A percentile compares a stretch with the other conserved stretches of the same genome.
Conservation (phyloP, 2,113 vertebrate genomes). For the Pomatorhinus ruficollis region DNA sequence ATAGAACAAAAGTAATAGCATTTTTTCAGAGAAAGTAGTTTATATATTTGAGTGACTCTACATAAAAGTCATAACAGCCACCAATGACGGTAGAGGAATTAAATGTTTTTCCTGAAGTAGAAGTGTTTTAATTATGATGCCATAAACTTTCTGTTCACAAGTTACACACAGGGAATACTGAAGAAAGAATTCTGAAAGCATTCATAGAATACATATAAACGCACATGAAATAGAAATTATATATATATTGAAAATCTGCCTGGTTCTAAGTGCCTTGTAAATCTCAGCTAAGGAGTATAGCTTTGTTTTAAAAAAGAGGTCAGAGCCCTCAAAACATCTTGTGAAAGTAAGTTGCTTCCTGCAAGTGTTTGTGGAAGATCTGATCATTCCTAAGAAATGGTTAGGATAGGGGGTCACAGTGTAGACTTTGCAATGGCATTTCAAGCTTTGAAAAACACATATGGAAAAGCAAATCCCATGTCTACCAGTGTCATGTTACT, state of each 20-base stretch:
- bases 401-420: not conserved
- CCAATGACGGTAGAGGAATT: not conserved
- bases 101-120: not conserved
- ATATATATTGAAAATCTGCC: not conserved
- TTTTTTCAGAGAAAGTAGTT: not conserved
- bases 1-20: not conserved
- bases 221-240: not conserved
- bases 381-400: not conserved
- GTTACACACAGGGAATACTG: not conserved
- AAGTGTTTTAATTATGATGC: not conserved
- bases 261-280: not conserved
- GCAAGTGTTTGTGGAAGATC: not conserved
- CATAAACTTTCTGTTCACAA: not conserved
- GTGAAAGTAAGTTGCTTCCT: not conserved
- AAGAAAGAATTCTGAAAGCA: not conserved
- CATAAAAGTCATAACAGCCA: not conserved
- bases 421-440: not conserved
- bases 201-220: not conserved
- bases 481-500: not conserved
- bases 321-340: accelerated
- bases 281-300: not conserved
- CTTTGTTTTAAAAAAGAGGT: not conserved
- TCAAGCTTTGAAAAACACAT: not conserved
- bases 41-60: not conserved
- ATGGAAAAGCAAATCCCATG: not conserved